phyloP scores from a whole-genome alignment of 2,113 vertebrate species.

The Pogonocichla stellata region DNA sequence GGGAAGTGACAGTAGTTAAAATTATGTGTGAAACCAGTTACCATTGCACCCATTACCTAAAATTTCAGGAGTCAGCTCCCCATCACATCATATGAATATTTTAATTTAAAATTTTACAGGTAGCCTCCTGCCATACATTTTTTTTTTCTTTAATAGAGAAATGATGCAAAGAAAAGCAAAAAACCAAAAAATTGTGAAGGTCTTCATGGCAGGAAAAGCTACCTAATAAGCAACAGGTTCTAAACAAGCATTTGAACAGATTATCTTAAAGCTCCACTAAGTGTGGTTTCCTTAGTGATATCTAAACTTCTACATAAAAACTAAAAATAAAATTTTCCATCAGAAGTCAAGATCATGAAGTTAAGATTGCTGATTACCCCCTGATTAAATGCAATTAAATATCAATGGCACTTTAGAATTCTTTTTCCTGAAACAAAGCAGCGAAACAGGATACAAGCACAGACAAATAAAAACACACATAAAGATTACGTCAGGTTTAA shows the following conservation, averaged over 20 bases:
- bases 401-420: not conserved
- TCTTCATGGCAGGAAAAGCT: not conserved
- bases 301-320: not conserved
- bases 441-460: not conserved
- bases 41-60: not conserved
- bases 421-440: not conserved
- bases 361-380: not conserved
- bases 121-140: rapidly evolving
- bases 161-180: not conserved
- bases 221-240: not conserved
- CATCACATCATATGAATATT: not conserved
- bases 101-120: not conserved
- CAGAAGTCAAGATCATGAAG: not conserved
- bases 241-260: not conserved
- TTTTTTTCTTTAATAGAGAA: not conserved
- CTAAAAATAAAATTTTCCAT: not conserved
- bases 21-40: not conserved
- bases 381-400: not conserved
- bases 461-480: not conserved
- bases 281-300: not conserved
- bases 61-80: not conserved
- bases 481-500: not conserved
- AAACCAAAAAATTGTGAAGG: not conserved
- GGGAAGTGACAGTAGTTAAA: not conserved
- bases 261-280: not conserved